Conservation (phyloP, 2,888 invertebrate genomes). For the Ornithoptera alexandrae region DNA sequence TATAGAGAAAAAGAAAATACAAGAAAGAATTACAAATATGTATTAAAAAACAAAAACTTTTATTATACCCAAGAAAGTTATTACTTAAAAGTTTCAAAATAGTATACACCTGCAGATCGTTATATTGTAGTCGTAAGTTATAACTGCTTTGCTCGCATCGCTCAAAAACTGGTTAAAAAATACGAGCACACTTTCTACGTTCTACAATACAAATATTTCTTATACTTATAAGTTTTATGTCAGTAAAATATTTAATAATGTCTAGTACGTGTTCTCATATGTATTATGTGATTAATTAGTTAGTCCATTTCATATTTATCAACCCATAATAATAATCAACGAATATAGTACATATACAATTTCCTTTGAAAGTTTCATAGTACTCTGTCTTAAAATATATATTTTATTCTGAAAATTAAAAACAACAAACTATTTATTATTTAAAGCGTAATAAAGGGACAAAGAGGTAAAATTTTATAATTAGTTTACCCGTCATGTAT, state of each 20-base stretch:
- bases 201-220: not conserved
- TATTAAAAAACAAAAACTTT: too few relatives aligned
- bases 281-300: not conserved
- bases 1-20: too few relatives aligned
- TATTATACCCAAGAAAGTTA: not conserved
- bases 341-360: not conserved
- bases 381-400: not conserved
- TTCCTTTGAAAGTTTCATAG: not conserved
- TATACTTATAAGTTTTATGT: not conserved
- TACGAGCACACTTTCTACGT: not conserved
- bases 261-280: not conserved
- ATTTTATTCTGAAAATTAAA: not conserved
- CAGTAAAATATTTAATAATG: not conserved
- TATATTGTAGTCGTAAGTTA: not conserved
- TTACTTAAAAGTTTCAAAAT: not conserved
- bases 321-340: not conserved
- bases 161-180: not conserved
- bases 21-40: too few relatives aligned
- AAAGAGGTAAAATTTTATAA: too few relatives aligned
- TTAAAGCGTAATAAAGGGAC: too few relatives aligned
- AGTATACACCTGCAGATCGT: not conserved
- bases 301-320: not conserved
- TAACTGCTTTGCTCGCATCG: not conserved
- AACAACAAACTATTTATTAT: too few relatives aligned
- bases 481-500: too few relatives aligned